These are phyloP conservation scores for Clostera curtula DNA, from an alignment of 2,888 invertebrate genomes.

Conservation along the genomic window DNA sequence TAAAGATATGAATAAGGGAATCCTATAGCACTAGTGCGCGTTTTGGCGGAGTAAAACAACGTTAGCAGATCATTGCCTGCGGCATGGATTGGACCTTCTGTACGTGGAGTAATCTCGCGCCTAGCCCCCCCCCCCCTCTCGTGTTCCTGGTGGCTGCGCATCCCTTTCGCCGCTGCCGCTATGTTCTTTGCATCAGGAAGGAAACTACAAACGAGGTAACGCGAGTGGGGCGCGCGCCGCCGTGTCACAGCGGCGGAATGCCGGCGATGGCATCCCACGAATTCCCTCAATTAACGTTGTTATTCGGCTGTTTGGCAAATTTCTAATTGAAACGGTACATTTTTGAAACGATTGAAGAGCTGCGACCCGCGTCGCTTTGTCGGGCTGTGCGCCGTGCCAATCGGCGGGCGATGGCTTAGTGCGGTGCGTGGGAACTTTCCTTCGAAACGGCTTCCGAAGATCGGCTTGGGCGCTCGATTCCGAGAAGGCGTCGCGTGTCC, in stretches of 20 bases:
- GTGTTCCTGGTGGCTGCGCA: slow-evolving; percentile 16
- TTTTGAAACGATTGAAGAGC: slow-evolving; percentile 32
- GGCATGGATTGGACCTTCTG: too few relatives aligned
- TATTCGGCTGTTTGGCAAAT: slow-evolving; percentile 43
- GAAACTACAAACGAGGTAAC: slow-evolving; percentile 35
- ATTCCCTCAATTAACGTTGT: slow-evolving; percentile 47
- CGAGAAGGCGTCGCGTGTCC: slow-evolving; percentile 10
- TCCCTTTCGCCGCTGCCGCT: slow-evolving; percentile 23
- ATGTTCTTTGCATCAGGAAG: slow-evolving; percentile 34
- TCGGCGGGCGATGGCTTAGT: slow-evolving; percentile 7
- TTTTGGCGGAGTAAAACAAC: too few relatives aligned
- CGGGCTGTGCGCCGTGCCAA: slow-evolving; percentile 3
- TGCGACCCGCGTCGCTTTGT: slow-evolving; percentile 18
- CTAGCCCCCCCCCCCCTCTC: too few relatives aligned
- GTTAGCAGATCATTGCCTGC: too few relatives aligned
- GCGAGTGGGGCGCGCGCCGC: slow-evolving; percentile 13
- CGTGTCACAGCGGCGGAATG: slow-evolving; percentile 31
- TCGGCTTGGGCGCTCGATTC: slow-evolving; percentile 7
- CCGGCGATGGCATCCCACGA: slow-evolving; percentile 31
- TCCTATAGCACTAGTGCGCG: too few relatives aligned
- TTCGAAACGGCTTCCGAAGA: slow-evolving; percentile 1
- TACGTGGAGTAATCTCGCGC: too few relatives aligned
- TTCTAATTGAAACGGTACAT: slow-evolving; percentile 46
- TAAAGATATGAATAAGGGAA: too few relatives aligned
- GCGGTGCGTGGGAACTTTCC: slow-evolving; percentile 12